These are phyloP conservation scores for Aldrovandia affinis DNA, from an alignment of 2,797 vertebrate genomes.

Conservation along the genomic window DNA sequence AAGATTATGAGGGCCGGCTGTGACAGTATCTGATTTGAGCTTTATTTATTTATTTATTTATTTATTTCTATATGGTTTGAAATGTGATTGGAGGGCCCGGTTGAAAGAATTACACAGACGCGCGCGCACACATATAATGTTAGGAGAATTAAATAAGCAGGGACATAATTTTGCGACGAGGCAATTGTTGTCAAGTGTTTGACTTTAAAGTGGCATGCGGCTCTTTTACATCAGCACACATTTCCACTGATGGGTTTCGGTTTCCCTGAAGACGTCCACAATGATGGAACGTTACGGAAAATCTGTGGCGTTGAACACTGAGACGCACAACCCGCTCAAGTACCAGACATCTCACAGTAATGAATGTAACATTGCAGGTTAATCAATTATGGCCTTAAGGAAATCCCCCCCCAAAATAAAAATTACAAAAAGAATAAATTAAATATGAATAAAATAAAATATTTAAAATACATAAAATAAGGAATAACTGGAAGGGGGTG, in stretches of 20 bases:
- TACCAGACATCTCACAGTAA: neutral
- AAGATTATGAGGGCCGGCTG: neutral
- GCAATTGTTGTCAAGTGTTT: neutral
- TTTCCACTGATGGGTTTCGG: neutral
- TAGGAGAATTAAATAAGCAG: neutral
- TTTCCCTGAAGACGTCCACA: neutral
- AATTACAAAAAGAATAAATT: neutral
- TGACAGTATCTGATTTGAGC: neutral
- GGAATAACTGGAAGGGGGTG: neutral
- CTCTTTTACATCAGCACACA: neutral
- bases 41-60: neutral
- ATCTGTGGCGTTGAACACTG: neutral
- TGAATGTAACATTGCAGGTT: neutral
- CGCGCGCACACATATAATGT: neutral
- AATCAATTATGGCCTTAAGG: conserved; percentile 9
- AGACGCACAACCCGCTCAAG: neutral
- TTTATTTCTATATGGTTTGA: neutral
- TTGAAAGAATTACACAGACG: neutral
- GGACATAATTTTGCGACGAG: neutral
- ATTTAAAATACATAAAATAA: neutral
- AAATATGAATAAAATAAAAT: neutral
- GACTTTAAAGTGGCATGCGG: neutral
- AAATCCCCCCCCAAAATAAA: neutral
- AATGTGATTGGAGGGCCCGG: neutral
- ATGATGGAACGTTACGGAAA: neutral